A percentile compares a stretch with the other conserved stretches of the same genome.
These are phyloP conservation scores for Cyaniris semiargus DNA, from an alignment of 2,888 invertebrate genomes.

Conservation along the genomic window DNA sequence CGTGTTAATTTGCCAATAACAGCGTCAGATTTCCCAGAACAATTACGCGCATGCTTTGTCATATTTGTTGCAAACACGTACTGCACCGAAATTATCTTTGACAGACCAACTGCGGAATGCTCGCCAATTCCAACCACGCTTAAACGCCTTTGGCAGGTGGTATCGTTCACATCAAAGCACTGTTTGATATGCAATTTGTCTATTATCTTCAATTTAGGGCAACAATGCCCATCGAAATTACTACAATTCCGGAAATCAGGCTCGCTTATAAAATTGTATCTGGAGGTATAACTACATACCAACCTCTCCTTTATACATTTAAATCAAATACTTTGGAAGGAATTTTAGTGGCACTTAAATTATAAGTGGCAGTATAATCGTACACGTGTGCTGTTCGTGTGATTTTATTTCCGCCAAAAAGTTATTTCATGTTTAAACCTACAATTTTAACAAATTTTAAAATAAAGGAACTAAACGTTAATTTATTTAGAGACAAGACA, in stretches of 20 bases:
- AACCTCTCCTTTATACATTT: background rate
- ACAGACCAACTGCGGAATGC: slow-evolving; percentile 25
- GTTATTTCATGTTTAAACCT: background rate
- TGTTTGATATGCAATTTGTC: slow-evolving; percentile 30
- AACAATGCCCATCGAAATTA: slow-evolving; percentile 13
- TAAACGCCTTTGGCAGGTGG: slow-evolving; percentile 27
- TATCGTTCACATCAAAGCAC: slow-evolving; percentile 30
- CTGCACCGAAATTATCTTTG: slow-evolving; percentile 24
- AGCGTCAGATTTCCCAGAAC: slow-evolving; percentile 1
- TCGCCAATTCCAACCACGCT: slow-evolving; percentile 20
- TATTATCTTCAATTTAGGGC: slow-evolving; percentile 27
- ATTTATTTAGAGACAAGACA: no score
- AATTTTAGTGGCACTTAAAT: background rate
- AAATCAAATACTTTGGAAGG: background rate
- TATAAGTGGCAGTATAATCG: background rate
- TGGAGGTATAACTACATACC: background rate
- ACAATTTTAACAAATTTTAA: background rate
- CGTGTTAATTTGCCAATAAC: background rate
- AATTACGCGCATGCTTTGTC: slow-evolving; percentile 19
- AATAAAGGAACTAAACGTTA: no score
- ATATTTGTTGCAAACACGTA: slow-evolving; percentile 18
- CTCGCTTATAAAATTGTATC: slow-evolving; percentile 5
- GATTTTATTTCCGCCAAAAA: background rate
- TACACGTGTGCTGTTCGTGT: background rate
- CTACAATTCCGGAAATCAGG: slow-evolving; percentile 2